phyloP scores from a whole-genome alignment of 2,888 invertebrate genomes.

The Lomographa bimaculata region DNA sequence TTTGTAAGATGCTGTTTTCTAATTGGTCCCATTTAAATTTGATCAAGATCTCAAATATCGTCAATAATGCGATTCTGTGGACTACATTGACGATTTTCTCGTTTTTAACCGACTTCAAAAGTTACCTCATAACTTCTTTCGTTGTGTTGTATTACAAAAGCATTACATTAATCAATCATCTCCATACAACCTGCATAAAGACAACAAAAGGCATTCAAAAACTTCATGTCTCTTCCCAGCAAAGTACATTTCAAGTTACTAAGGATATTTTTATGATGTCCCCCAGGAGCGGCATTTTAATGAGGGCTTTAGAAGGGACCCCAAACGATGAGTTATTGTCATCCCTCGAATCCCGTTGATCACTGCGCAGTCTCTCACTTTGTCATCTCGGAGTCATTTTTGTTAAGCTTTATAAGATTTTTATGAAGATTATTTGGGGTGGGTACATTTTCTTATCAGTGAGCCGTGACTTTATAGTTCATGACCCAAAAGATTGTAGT shows the following conservation, averaged over 20 bases:
- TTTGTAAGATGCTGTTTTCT: too few species aligned
- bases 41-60: too few species aligned
- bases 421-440: background rate
- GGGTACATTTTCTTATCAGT: background rate
- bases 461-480: too few species aligned
- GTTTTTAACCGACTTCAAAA: too few species aligned
- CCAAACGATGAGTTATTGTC: constrained; percentile 64
- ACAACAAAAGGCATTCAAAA: constrained; percentile 15
- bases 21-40: too few species aligned
- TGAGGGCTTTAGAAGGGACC: constrained; percentile 57
- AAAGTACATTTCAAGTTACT: constrained; percentile 36
- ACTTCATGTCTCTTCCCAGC: constrained; percentile 6
- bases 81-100: too few species aligned
- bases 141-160: background rate
- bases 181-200: background rate
- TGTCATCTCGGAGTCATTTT: constrained; percentile 32
- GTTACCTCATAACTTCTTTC: too few species aligned
- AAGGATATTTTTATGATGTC: constrained; percentile 55
- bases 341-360: constrained; percentile 53
- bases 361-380: constrained; percentile 45
- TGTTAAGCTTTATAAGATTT: constrained; percentile 15
- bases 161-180: background rate
- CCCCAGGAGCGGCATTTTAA: constrained; percentile 61
- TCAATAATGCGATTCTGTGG: too few species aligned
- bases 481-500: too few species aligned